Conservation (phyloP, 2,888 invertebrate genomes). For the Metopia argyrocephala region DNA sequence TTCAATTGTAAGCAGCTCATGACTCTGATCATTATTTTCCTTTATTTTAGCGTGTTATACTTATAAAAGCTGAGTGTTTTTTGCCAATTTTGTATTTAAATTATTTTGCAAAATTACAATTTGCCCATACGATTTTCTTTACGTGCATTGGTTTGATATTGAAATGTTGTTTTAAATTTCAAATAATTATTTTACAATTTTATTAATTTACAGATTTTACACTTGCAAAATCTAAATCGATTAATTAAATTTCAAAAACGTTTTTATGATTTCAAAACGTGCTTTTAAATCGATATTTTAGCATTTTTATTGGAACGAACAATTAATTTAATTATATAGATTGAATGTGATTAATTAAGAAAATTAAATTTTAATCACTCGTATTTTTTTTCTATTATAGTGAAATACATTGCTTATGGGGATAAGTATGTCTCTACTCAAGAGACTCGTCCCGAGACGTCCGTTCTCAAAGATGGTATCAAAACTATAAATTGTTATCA, state of each 20-base stretch:
- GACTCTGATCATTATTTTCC: no score
- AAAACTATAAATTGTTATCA: no score
- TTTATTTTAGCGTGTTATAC: no score
- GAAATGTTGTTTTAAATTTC: background rate
- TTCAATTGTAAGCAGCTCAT: no score
- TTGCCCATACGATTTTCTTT: background rate
- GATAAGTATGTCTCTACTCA: no score
- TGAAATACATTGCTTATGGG: no score
- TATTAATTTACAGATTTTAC: background rate
- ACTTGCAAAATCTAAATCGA: background rate
- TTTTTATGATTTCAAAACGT: slow-evolving; percentile 1
- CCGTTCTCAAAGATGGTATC: no score
- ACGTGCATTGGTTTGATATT: background rate
- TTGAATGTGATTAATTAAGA: background rate
- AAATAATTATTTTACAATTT: background rate
- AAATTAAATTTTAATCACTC: slow-evolving; percentile 15
- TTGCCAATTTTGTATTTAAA: slow-evolving; percentile 12
- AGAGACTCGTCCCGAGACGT: no score
- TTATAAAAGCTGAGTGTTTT: no score
- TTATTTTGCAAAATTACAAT: slow-evolving; percentile 11
- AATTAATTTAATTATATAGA: background rate
- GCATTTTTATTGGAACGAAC: background rate
- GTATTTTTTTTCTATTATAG: no score
- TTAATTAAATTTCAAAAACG: background rate
- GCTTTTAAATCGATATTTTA: background rate